Evolutionary conservation across 2,888 invertebrate species (phyloP), one percentile per base, ranked within the genome.

Genomic region (Oscheius myriophilus): DNA sequence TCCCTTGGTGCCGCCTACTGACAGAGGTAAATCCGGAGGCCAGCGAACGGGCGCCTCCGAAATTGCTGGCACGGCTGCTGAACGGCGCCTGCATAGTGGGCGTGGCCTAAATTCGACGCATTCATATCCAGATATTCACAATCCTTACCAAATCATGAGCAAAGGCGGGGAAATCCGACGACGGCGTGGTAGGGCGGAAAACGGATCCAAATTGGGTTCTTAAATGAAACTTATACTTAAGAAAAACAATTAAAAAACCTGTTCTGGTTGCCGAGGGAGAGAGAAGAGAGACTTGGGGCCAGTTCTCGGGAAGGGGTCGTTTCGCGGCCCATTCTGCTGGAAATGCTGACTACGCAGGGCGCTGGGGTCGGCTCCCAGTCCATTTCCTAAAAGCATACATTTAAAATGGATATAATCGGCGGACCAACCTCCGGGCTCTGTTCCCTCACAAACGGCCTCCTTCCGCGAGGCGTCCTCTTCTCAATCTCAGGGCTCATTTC

Each of bases 321-420:
- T 14, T 66, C 57, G 6, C 66, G 25, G 6, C 14, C 49, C 12
- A n/a, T 49, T 21, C 51, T 42, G 14, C 49, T 21, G n/a, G 42
- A 55, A 16, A 51, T 25, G 21, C 49, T 54, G 14, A 58, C 25
- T 7, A 57, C 58, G n/a, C 57, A 55, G 3, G 67, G 71, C 4
- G 61, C 49, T 1, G 49, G 46, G n/a, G 69, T 71, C 23, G 69
- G 69, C 52, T 79, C 77, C 79, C 79, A 79, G 43, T 79, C 79
- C 79, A 79, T 79, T 12, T 61, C 61, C 49, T 61, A 25, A 41
- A 57, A 26, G 21, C 12, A n/a, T n/a, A 41, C 12, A 9, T 33
- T 9, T 11, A 57, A 41, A 9, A 12, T 41, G 16, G 21, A 26
- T 33, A 33, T 33, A 25, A 14, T 53, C 43, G 43, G 25, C 23